phyloP scores from a whole-genome alignment of 2,113 vertebrate genomes.

The Electrona antarctica region DNA sequence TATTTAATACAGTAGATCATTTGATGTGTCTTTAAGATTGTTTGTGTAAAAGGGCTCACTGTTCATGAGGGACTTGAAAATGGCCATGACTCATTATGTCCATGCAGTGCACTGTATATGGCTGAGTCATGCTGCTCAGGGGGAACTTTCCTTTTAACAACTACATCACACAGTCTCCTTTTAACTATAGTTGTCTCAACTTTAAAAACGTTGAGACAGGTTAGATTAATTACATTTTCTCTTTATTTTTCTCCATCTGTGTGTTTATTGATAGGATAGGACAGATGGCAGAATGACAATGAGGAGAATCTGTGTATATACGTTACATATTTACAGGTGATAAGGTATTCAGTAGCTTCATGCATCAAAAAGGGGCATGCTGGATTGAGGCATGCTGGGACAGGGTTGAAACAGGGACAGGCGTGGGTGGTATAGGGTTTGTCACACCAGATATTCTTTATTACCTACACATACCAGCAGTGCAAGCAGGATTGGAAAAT shows the following conservation, averaged over 20 bases:
- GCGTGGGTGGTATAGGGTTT: conserved; percentile 1
- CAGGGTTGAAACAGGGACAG: conserved; percentile 20
- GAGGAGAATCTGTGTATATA: background rate
- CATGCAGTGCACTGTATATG: conserved; percentile 2
- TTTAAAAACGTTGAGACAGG: no score
- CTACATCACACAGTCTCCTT: background rate
- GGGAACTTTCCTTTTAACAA: background rate
- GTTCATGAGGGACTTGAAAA: background rate
- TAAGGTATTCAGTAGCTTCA: conserved; percentile 4
- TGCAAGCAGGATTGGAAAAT: background rate
- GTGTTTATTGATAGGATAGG: background rate
- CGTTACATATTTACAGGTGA: conserved; percentile 1
- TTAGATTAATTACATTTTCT: no score
- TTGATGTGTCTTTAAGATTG: background rate
- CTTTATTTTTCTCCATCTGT: background rate
- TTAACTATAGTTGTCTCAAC: no score
- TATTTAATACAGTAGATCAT: background rate
- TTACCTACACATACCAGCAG: conserved; percentile 10
- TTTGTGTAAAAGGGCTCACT: background rate
- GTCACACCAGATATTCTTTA: conserved; percentile 35
- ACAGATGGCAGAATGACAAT: background rate
- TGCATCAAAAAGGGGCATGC: conserved; percentile 10
- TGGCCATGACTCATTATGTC: background rate
- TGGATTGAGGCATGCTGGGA: conserved; percentile 35
- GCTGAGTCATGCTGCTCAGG: background rate